Percentiles rank a stretch among this genome's conserved stretches.
Evolutionary conservation across 2,797 vertebrate genomes (phyloP).

Genomic region (Mus spretus): DNA sequence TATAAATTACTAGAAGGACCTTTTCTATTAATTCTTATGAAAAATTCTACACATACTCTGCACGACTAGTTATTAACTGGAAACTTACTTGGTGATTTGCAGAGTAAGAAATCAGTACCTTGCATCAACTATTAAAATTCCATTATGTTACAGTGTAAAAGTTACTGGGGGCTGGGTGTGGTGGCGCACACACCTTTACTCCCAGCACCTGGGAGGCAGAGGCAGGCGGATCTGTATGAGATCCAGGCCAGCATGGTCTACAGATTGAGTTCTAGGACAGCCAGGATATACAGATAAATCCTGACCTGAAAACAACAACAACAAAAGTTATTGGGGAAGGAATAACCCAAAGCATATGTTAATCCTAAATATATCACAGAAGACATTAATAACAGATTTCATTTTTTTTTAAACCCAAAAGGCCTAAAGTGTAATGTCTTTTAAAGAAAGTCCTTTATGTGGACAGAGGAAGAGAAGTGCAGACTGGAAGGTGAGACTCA

Average conservation of each 20-base stretch:
- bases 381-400: slow-evolving; percentile 49
- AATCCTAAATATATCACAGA: slow-evolving; percentile 12
- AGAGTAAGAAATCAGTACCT: background rate
- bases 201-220: background rate
- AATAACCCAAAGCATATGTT: background rate
- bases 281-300: background rate
- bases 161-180: background rate
- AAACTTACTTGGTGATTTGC: background rate
- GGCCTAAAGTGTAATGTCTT: slow-evolving; percentile 73
- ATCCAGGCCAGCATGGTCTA: background rate
- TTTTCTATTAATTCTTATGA: background rate
- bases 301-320: background rate
- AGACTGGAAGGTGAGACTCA: background rate
- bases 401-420: slow-evolving; percentile 40
- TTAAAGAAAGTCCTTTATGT: slow-evolving; percentile 78
- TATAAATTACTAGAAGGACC: background rate
- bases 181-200: background rate
- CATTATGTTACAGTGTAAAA: background rate
- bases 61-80: background rate
- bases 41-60: background rate
- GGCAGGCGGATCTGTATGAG: background rate
- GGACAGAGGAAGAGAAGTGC: slow-evolving; percentile 58
- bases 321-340: background rate
- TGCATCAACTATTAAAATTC: slow-evolving; percentile 36
- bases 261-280: background rate